A percentile compares a stretch with the other conserved stretches of the same genome.
These are phyloP conservation scores for Globodera ellingtonae DNA, from an alignment of 1,140 invertebrate genomes.

Conservation along the genomic window DNA sequence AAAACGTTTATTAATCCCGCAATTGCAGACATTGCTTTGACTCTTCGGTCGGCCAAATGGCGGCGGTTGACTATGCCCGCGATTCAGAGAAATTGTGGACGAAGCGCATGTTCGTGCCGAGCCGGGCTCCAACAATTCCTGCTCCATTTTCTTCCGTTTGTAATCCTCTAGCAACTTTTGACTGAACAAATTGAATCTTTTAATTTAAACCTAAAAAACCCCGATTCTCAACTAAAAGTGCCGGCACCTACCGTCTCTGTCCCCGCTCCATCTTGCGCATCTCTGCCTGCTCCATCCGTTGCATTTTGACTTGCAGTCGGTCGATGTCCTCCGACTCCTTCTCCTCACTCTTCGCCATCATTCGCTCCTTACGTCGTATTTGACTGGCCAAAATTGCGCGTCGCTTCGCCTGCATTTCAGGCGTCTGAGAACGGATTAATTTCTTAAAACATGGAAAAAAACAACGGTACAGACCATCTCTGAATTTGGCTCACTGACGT, in stretches of 20 bases:
- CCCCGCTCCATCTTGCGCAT: conserved; percentile 76
- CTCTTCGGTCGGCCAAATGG: conserved; percentile 65
- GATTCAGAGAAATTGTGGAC: conserved; percentile 55
- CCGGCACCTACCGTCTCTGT: conserved; percentile 46
- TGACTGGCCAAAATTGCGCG: conserved; percentile 65
- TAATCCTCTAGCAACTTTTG: conserved; percentile 64
- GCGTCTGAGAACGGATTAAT: conserved; percentile 65
- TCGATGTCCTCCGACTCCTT: conserved; percentile 84
- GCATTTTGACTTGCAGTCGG: conserved; percentile 80
- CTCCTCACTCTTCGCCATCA: conserved; percentile 80
- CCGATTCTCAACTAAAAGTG: too few species aligned
- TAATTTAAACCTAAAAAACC: too few species aligned
- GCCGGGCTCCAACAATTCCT: conserved; percentile 56
- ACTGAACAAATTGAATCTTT: conserved; percentile 39
- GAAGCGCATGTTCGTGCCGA: conserved; percentile 39
- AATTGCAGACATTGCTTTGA: conserved; percentile 55
- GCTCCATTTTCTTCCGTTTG: conserved; percentile 64
- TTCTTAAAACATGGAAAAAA: not conserved
- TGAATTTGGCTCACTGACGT: not conserved
- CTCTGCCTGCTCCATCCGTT: conserved; percentile 89
- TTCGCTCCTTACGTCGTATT: conserved; percentile 78
- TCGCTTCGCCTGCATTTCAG: conserved; percentile 68
- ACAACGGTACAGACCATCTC: not conserved
- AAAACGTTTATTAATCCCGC: not conserved
- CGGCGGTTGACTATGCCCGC: conserved; percentile 57